phyloP scores from a whole-genome alignment of 1,140 invertebrate species.

The Magallana angulata region DNA sequence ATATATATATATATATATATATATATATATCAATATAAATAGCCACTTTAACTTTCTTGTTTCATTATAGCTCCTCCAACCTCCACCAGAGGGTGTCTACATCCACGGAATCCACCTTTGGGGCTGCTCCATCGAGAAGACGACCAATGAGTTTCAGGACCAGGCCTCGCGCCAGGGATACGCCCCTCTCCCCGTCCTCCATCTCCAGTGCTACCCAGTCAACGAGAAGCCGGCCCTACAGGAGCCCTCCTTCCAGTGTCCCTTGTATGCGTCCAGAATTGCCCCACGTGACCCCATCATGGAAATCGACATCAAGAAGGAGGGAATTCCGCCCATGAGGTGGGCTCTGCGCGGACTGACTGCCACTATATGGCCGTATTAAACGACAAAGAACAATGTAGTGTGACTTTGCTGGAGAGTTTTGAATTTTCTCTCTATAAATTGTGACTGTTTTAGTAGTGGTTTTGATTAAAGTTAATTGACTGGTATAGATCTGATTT shows the following conservation, averaged over 20 bases:
- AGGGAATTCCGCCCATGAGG: too few species aligned
- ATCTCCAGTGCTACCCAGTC: constrained; percentile 77
- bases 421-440: too few species aligned
- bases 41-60: neutral
- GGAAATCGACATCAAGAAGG: constrained; percentile 77
- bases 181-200: constrained; percentile 77
- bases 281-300: constrained; percentile 72
- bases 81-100: constrained; percentile 80
- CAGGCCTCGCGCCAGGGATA: constrained; percentile 71
- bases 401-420: too few species aligned
- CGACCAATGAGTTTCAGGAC: constrained; percentile 78
- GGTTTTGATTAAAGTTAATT: too few species aligned
- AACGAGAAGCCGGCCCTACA: constrained; percentile 74
- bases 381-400: too few species aligned
- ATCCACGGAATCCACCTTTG: constrained; percentile 79
- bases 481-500: too few species aligned
- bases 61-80: constrained; percentile 75
- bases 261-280: constrained; percentile 75
- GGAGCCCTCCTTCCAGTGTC: constrained; percentile 75
- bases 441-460: too few species aligned
- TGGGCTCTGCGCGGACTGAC: too few species aligned
- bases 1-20: too few species aligned
- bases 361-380: too few species aligned
- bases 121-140: constrained; percentile 80
- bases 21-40: too few species aligned